Evolutionary conservation across 2,113 vertebrate genomes (phyloP).

Genomic region (Oncorhynchus clarkii): DNA sequence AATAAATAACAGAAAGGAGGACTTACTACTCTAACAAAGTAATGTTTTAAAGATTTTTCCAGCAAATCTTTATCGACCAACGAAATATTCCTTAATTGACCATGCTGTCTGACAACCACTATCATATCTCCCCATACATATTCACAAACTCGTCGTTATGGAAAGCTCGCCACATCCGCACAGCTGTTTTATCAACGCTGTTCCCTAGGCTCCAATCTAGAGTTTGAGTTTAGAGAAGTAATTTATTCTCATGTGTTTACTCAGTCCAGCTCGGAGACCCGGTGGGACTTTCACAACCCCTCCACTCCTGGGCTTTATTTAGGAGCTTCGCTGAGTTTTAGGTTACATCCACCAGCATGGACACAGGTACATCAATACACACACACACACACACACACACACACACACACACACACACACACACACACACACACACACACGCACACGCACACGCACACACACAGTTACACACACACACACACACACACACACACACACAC

Average conservation of each 20-base stretch:
- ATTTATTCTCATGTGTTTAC: conserved; percentile 24
- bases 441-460: neutral
- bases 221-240: conserved; percentile 23
- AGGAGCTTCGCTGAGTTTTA: neutral
- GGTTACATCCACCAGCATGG: neutral
- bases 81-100: neutral
- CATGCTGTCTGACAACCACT: neutral
- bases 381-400: neutral
- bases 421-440: neutral
- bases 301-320: too few species aligned
- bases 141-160: neutral
- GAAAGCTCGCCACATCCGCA: neutral
- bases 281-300: conserved; percentile 3
- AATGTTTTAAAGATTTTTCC: neutral
- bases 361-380: neutral
- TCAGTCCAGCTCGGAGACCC: conserved; percentile 23
- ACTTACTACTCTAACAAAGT: too few species aligned
- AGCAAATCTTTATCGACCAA: neutral
- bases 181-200: neutral
- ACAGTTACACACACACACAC: conserved; percentile 10
- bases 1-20: too few species aligned
- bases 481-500: neutral
- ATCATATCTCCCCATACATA: neutral
- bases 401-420: neutral
- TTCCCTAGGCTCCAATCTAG: conserved; percentile 23